phyloP scores from a whole-genome alignment of 2,888 invertebrate species.

The Ischnura elegans region DNA sequence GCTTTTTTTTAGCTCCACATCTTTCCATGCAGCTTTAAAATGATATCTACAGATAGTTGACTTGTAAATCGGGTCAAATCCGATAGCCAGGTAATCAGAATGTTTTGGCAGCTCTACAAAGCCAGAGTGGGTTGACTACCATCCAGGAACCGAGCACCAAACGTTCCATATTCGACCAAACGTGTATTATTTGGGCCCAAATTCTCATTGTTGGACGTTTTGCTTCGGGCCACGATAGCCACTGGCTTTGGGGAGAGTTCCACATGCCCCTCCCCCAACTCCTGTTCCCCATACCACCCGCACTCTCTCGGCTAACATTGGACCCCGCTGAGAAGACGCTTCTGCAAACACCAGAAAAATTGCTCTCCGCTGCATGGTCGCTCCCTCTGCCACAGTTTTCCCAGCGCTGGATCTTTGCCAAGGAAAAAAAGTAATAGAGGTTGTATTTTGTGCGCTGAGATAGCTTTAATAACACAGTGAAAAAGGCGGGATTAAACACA shows the following conservation, averaged over 20 bases:
- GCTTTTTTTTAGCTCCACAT: too few species aligned
- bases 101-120: too few species aligned
- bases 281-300: not conserved
- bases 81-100: too few species aligned
- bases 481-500: not conserved
- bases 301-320: not conserved
- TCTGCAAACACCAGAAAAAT: not conserved
- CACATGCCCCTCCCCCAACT: too few species aligned
- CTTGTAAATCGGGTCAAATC: too few species aligned
- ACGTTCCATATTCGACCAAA: not conserved
- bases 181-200: not conserved
- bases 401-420: not conserved
- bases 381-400: not conserved
- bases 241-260: not conserved
- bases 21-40: too few species aligned
- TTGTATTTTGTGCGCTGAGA: not conserved
- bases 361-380: not conserved
- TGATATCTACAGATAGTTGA: too few species aligned
- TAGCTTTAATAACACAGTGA: not conserved
- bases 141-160: not conserved
- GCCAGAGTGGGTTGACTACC: too few species aligned
- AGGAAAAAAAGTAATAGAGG: not conserved
- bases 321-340: not conserved
- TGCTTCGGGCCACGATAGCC: not conserved
- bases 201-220: not conserved